Conservation (phyloP, 2,797 vertebrate genomes). For the Bovichtus diacanthus region DNA sequence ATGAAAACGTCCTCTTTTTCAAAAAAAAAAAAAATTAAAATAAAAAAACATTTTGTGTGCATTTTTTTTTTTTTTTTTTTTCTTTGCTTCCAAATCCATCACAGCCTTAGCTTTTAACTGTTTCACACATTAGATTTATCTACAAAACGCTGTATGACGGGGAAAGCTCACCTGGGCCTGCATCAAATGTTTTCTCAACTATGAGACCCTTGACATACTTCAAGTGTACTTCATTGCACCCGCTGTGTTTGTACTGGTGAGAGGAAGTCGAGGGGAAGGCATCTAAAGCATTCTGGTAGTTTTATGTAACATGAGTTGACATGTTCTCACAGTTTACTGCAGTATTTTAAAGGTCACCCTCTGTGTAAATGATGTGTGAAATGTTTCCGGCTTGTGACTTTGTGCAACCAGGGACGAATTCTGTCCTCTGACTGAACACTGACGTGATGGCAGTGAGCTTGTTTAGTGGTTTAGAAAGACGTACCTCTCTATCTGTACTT, state of each 20-base stretch:
- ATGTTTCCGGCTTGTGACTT: slow-evolving; percentile 19
- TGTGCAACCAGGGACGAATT: slow-evolving; percentile 2
- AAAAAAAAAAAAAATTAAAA: background rate
- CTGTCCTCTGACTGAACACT: slow-evolving; percentile 21
- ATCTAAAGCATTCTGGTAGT: slow-evolving; percentile 25
- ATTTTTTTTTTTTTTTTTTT: slow-evolving; percentile 33
- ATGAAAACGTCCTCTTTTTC: slow-evolving; percentile 58
- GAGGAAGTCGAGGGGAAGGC: slow-evolving; percentile 37
- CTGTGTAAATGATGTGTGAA: slow-evolving; percentile 32
- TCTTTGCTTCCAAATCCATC: slow-evolving; percentile 31
- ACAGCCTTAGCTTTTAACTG: slow-evolving; percentile 68
- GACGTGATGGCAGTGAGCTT: slow-evolving; percentile 1
- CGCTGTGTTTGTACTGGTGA: slow-evolving; percentile 18
- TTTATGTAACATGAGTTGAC: slow-evolving; percentile 29
- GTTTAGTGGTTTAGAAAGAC: slow-evolving; percentile 15
- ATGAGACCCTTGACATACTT: slow-evolving; percentile 25
- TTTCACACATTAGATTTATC: slow-evolving; percentile 29
- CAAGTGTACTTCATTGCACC: slow-evolving; percentile 54
- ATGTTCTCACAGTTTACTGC: slow-evolving; percentile 43
- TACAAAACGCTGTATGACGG: slow-evolving; percentile 30
- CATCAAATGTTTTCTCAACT: slow-evolving; percentile 21
- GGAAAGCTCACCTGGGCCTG: slow-evolving; percentile 13
- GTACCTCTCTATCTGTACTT: slow-evolving; percentile 3
- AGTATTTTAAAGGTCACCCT: slow-evolving; percentile 54
- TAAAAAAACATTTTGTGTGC: background rate